A percentile compares a stretch with the other conserved stretches of the same genome.
Conservation (phyloP, 2,797 vertebrate species). For the Chelon labrosus region DNA sequence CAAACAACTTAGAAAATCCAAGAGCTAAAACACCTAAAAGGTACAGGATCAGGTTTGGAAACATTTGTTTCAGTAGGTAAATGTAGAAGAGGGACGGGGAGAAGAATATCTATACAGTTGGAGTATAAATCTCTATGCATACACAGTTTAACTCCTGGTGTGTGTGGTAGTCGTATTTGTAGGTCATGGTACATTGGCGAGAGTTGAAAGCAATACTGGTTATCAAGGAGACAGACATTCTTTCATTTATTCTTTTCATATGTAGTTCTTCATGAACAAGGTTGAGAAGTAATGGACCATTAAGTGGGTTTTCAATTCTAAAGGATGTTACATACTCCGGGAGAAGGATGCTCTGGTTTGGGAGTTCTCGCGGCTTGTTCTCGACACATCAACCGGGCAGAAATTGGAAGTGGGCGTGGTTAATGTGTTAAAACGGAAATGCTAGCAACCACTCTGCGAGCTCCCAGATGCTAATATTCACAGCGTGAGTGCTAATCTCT, state of each 20-base stretch:
- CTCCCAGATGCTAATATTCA: too few relatives aligned
- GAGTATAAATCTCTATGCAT: conserved; percentile 42
- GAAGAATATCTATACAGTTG: conserved; percentile 27
- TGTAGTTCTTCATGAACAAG: conserved; percentile 13
- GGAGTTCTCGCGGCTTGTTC: too few relatives aligned
- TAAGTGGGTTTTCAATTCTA: too few relatives aligned
- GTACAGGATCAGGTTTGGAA: neutral
- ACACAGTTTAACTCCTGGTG: conserved; percentile 21
- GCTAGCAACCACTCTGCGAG: too few relatives aligned
- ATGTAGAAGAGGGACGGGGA: conserved; percentile 3
- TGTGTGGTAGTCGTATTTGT: conserved; percentile 4
- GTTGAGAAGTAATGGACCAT: conserved; percentile 23
- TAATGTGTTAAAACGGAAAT: too few relatives aligned
- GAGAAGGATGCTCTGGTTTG: too few relatives aligned
- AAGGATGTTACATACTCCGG: too few relatives aligned
- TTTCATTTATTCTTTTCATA: neutral
- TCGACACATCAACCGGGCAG: too few relatives aligned
- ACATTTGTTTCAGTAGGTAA: conserved; percentile 3
- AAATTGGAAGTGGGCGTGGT: too few relatives aligned
- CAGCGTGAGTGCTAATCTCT: too few relatives aligned
- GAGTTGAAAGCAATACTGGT: conserved; percentile 2
- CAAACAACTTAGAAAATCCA: conserved; percentile 62
- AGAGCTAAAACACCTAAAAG: conserved; percentile 50
- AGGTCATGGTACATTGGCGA: conserved; percentile 34
- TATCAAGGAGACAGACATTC: neutral